A percentile compares a stretch with the other conserved stretches of the same genome.
Conservation (phyloP, 2,888 invertebrate species). For the Pollenia labialis region DNA sequence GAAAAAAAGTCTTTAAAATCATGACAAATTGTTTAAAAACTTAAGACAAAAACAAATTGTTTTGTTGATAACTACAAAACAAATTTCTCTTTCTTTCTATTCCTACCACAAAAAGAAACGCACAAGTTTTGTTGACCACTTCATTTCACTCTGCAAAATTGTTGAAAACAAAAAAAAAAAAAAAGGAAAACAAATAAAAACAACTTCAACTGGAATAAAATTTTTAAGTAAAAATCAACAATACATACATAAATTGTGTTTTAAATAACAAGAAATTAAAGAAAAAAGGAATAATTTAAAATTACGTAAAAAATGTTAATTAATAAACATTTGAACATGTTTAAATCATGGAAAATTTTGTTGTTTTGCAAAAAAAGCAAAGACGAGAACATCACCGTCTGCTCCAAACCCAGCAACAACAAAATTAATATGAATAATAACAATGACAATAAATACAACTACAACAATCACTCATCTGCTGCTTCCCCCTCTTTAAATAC, state of each 20-base stretch:
- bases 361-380: constrained; percentile 23
- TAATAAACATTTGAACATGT: constrained; percentile 60
- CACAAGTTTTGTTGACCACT: constrained; percentile 46
- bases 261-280: constrained; percentile 24
- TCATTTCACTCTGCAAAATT: background rate
- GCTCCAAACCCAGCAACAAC: constrained; percentile 53
- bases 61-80: constrained; percentile 29
- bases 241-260: constrained; percentile 1
- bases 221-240: constrained; percentile 21
- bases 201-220: constrained; percentile 7
- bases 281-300: background rate
- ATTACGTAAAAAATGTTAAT: constrained; percentile 46
- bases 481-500: background rate
- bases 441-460: constrained; percentile 12
- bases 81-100: constrained; percentile 27
- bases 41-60: constrained; percentile 44
- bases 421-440: constrained; percentile 28
- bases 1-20: constrained; percentile 33
- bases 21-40: constrained; percentile 71
- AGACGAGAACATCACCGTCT: constrained; percentile 19
- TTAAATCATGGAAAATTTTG: constrained; percentile 56
- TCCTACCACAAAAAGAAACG: constrained; percentile 33
- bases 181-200: constrained; percentile 6
- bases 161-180: constrained; percentile 6
- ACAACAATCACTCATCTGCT: constrained; percentile 21